Conservation (phyloP, 2,888 invertebrate species). For the Halictus ligatus region DNA sequence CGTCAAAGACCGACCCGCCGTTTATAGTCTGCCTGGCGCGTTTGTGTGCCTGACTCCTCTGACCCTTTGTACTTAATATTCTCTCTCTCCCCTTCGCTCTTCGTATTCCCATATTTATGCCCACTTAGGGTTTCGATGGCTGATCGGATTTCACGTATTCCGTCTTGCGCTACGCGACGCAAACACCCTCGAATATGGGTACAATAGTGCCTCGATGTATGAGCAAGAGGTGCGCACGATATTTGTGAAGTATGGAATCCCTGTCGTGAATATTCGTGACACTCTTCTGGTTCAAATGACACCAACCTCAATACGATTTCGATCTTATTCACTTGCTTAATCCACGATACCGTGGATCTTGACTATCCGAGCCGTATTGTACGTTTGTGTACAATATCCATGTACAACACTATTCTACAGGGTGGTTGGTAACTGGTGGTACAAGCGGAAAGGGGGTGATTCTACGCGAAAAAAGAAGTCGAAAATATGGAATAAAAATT, state of each 20-base stretch:
- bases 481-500: too few species aligned
- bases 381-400: too few species aligned
- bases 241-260: background rate
- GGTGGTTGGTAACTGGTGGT: too few species aligned
- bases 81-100: background rate
- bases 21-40: slow-evolving; percentile 49
- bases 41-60: background rate
- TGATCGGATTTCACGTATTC: background rate
- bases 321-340: too few species aligned
- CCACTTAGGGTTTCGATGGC: background rate
- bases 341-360: too few species aligned
- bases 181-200: background rate
- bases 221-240: background rate
- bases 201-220: background rate
- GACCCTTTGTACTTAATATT: slow-evolving; percentile 27
- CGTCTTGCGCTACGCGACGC: background rate
- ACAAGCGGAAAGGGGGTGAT: too few species aligned
- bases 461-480: too few species aligned
- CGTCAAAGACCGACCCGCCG: slow-evolving; percentile 61
- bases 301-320: too few species aligned
- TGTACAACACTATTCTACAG: too few species aligned
- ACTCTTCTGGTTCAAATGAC: too few species aligned
- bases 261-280: background rate
- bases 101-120: background rate
- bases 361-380: too few species aligned